Evolutionary conservation across 2,113 vertebrate genomes (phyloP).

Genomic region (Stigmatopora nigra): DNA sequence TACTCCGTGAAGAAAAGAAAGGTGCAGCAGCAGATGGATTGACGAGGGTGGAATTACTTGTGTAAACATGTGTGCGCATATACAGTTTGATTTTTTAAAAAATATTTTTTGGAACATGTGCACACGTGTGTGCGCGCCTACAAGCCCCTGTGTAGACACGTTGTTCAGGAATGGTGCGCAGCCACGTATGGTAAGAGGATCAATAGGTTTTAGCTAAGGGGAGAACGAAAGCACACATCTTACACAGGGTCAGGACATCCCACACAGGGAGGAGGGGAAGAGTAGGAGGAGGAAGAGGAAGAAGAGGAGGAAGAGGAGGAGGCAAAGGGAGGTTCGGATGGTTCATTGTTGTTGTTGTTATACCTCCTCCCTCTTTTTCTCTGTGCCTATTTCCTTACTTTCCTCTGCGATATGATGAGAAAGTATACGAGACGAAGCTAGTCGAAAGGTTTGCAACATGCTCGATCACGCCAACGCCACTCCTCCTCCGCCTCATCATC

Average conservation of each 20-base stretch:
- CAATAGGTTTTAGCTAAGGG: conserved; percentile 77
- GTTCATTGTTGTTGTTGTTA: conserved; percentile 27
- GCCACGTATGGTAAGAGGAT: conserved; percentile 71
- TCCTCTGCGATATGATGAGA: conserved; percentile 36
- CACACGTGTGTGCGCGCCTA: conserved; percentile 2
- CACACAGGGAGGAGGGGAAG: conserved; percentile 49
- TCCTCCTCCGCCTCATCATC: conserved; percentile 15
- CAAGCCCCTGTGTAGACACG: conserved; percentile 28
- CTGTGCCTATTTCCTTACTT: conserved; percentile 34
- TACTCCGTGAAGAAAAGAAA: conserved; percentile 19
- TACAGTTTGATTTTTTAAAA: conserved; percentile 4
- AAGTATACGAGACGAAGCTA: conserved; percentile 46
- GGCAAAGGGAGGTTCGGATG: conserved; percentile 19
- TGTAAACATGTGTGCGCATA: conserved; percentile 18
- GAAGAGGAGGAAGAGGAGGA: neutral
- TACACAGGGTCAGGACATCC: conserved; percentile 70
- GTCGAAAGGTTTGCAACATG: conserved; percentile 49
- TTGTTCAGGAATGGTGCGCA: conserved; percentile 50
- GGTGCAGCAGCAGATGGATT: conserved; percentile 14
- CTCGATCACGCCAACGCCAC: conserved; percentile 58
- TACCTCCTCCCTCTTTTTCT: neutral
- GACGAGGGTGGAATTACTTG: conserved; percentile 22
- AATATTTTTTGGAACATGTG: neutral
- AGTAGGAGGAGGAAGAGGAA: conserved; percentile 11
- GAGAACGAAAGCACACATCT: conserved; percentile 70